phyloP scores from a whole-genome alignment of 2,797 vertebrate species.

The Muraenolepis orangiensis region DNA sequence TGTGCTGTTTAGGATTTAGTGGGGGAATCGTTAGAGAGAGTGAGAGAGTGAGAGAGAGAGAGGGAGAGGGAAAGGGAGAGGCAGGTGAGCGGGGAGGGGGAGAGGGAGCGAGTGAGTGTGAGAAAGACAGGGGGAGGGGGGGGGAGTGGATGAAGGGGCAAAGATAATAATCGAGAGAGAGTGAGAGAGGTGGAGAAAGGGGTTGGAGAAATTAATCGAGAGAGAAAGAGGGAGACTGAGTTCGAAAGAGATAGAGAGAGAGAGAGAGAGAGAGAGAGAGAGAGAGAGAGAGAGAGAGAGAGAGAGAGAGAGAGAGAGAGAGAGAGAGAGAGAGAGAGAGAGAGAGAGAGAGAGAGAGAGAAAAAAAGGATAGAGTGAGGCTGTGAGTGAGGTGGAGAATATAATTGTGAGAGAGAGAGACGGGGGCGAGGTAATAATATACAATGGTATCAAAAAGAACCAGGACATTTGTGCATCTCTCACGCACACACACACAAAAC shows the following conservation, averaged over 20 bases:
- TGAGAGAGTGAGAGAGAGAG: slow-evolving; percentile 29
- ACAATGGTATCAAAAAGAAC: not conserved
- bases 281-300: slow-evolving; percentile 3
- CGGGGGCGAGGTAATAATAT: not conserved
- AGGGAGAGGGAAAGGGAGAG: slow-evolving; percentile 43
- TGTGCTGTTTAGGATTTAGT: no score
- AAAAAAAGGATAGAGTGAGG: not conserved
- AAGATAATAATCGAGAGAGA: no score
- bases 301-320: not conserved
- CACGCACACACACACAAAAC: slow-evolving; percentile 9
- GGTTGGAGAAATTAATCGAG: not conserved
- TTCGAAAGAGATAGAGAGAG: not conserved
- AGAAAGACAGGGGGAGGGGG: slow-evolving; percentile 34
- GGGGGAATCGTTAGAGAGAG: slow-evolving; percentile 55
- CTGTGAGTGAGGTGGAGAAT: not conserved
- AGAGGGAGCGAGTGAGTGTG: slow-evolving; percentile 35
- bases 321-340: not conserved
- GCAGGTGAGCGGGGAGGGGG: no score
- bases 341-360: not conserved
- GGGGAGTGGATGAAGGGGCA: no score
- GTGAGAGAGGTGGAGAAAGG: slow-evolving; percentile 30
- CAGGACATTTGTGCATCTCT: slow-evolving; percentile 1
- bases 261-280: not conserved
- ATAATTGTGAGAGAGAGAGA: not conserved
- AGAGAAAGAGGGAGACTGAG: slow-evolving; percentile 2